Evolutionary conservation across 2,113 vertebrate species (phyloP), one percentile per base, ranked within the genome.

Genomic region (Pelvicachromis taeniatus): DNA sequence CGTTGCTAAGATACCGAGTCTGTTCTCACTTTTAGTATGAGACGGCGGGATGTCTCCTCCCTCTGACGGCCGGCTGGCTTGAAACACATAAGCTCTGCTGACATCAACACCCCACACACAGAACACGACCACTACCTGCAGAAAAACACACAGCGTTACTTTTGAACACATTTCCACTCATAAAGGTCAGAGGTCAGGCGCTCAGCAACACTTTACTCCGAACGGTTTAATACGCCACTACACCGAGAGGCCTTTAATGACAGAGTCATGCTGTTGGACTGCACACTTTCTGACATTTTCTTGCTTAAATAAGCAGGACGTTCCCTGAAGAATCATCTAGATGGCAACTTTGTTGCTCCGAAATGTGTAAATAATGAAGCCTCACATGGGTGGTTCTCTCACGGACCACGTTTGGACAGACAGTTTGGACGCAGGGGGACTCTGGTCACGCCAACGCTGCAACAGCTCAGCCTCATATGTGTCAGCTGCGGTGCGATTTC

Each of bases 61-160:
- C 63, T 97, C 97, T 83, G 94, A 94, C 4, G 97, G 95, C 81
- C 97, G 94, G 80, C 94, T 97, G 78, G 83, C 98, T 95, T 96
- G 92, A 95, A 93, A 96, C 78, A 98, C 96, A 93, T 98, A 97
- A 90, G 97, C 98, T 91, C 95, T 95, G 94, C 96, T 97, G 93
- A 97, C 93, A 78, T 96, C 95, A 82, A 95, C 63, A 79, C 96
- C 95, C 80, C 96, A 89, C 77, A 97, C 95, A 92, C 97, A 95
- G 75, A 98, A 91, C 84, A 96, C 91, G 77, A 96, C 94, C 89
- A 97, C 92, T 58, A 97, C 96, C 98, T 99, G 95, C 42, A 52
- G 52, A 80, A 68, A 35, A 61, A 1, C 35, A 81, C 2, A 63
- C 4, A n/a, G 1, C 38, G 7, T 63, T 19, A 1, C 13, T 73